phyloP scores from a whole-genome alignment of 2,113 vertebrate genomes.

The Pseudonaja textilis region DNA sequence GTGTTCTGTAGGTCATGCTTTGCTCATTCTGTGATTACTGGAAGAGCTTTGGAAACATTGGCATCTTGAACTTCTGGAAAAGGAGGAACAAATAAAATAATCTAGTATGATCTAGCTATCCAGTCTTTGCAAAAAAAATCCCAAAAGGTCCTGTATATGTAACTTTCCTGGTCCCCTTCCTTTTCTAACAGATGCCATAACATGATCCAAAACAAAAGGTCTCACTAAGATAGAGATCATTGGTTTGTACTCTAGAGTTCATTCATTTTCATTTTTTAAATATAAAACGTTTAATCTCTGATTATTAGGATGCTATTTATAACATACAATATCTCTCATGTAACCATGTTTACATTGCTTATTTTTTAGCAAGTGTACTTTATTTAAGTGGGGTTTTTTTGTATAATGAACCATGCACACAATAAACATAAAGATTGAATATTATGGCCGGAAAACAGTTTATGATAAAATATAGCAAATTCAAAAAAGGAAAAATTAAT shows the following conservation, averaged over 20 bases:
- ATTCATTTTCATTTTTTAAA: not conserved
- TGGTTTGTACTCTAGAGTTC: not conserved
- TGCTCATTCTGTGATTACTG: not conserved
- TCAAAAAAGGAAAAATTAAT: not conserved
- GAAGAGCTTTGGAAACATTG: not conserved
- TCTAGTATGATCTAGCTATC: not conserved
- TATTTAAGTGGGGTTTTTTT: not conserved
- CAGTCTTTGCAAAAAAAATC: not conserved
- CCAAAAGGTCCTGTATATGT: not conserved
- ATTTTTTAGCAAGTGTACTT: not conserved
- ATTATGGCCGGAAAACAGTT: not conserved
- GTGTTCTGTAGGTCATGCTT: not conserved
- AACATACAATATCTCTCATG: not conserved
- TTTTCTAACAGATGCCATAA: not conserved
- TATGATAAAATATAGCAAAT: not conserved
- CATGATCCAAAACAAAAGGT: not conserved
- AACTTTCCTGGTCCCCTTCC: not conserved
- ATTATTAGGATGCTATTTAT: not conserved
- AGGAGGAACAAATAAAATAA: not conserved
- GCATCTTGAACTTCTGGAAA: not conserved
- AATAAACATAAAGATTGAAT: not conserved
- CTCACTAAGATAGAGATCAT: not conserved
- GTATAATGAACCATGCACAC: not conserved
- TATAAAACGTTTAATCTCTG: not conserved
- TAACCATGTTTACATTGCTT: not conserved